Base-by-base conservation (phyloP, 2,797 vertebrate genomes). In the Mormyrops boulengeri region DNA sequence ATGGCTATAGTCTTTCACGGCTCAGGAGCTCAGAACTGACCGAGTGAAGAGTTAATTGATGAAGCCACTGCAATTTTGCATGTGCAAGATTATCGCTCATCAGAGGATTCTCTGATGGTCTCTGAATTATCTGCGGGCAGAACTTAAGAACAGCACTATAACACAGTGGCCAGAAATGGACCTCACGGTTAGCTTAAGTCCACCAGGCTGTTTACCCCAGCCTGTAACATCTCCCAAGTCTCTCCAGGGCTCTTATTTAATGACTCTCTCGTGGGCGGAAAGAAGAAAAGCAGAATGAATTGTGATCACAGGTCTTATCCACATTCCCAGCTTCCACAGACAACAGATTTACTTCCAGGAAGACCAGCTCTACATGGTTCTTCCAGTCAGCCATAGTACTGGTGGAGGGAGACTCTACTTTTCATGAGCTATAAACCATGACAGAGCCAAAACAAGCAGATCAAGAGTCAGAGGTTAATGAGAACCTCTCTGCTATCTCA, bases 391-490 rank as follows among this genome's bases (percentile, higher is more conserved):
- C 60, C 34, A 6, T 49, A 87, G 14, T 17, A 3, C 60, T 60
- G 19, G 11, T 17, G 11, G 11, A 62, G 62, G 34, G 57, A 38
- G 26, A 38, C 5, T 73, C 89, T 89, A 50, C 12, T 66, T 50
- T 89, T 89, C 85, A 77, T 44, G 9, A 87, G 60, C 49, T 77
- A 19, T 53, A 73, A 85, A 53, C 91, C 94, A 94, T 92, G 93
- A 53, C 85, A 91, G 82, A 87, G 89, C 50, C 4, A 62, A 93
- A 92, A 90, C 88, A 57, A 90, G 44, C 90, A 90, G 86, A 22
- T 52, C 8, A 19, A 94, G 94, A 96, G 92, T 92, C 91, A 89
- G 69, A 60, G 89, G 91, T 95, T 94, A 95, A 95, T 92, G 89
- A 93, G 91, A 38, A 88, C 91, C 19, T 30, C 55, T 95, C 95